A percentile compares a stretch with the other conserved stretches of the same genome.
These are phyloP conservation scores for Hyles lineata DNA, from an alignment of 2,888 invertebrate genomes.

Conservation along the genomic window DNA sequence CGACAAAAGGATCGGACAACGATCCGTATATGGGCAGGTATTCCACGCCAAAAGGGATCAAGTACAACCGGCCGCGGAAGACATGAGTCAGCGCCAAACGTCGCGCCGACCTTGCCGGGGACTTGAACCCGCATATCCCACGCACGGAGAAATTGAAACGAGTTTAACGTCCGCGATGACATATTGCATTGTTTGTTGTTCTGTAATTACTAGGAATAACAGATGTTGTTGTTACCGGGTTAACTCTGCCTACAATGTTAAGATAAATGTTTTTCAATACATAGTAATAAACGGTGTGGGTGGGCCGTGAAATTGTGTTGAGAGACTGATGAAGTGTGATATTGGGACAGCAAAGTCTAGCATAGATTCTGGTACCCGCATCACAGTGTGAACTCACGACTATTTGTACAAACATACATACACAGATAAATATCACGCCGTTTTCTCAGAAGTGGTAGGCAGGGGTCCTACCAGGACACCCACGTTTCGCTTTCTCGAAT, in stretches of 20 bases:
- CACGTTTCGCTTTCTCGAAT: too few relatives aligned
- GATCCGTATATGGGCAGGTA: constrained; percentile 45
- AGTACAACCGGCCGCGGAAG: constrained; percentile 43
- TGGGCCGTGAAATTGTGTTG: too few relatives aligned
- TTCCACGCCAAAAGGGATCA: constrained; percentile 49
- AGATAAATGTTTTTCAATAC: too few relatives aligned
- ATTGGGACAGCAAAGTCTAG: too few relatives aligned
- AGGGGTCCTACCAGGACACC: too few relatives aligned
- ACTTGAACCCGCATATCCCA: constrained; percentile 57
- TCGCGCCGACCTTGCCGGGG: constrained; percentile 59
- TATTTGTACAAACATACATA: too few relatives aligned
- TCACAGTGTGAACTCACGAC: too few relatives aligned
- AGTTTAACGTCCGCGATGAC: constrained; percentile 59
- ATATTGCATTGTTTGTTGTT: constrained; percentile 42
- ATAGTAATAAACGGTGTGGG: too few relatives aligned
- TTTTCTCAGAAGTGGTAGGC: too few relatives aligned
- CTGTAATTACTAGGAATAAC: not conserved
- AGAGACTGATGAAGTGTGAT: too few relatives aligned
- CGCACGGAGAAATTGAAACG: constrained; percentile 58
- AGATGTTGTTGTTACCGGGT: not conserved
- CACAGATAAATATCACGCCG: too few relatives aligned
- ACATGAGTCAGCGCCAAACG: constrained; percentile 59
- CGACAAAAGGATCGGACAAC: not conserved
- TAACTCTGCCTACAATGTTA: not conserved
- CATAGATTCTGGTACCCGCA: too few relatives aligned